Conservation (phyloP, 2,113 vertebrate species). For the Gadus macrocephalus region DNA sequence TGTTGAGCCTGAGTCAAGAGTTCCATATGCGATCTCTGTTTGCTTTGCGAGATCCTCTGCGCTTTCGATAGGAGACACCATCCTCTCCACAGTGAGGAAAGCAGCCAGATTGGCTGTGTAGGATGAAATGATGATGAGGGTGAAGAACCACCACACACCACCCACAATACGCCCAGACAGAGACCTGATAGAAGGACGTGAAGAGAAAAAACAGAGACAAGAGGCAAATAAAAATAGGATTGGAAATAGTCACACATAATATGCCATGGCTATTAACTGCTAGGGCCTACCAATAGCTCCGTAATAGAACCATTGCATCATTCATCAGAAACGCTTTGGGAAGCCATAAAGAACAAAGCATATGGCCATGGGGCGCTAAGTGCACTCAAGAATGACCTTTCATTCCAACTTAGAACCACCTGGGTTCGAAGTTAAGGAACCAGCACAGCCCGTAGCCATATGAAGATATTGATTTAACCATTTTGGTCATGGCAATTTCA, state of each 20-base stretch:
- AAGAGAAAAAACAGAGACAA: conserved; percentile 22
- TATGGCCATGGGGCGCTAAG: neutral
- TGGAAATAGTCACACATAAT: conserved; percentile 36
- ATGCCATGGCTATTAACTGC: conserved; percentile 30
- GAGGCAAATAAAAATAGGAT: conserved; percentile 26
- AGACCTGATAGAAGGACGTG: conserved; percentile 76
- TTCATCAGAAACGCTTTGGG: neutral
- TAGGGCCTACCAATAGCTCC: neutral
- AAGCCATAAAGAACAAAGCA: neutral
- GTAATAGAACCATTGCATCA: neutral
- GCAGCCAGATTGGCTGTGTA: conserved; percentile 99
- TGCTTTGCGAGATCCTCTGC: conserved; percentile 98
- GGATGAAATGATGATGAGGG: conserved; percentile 99
- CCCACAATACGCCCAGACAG: conserved; percentile 97
- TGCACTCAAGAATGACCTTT: conserved; percentile 3
- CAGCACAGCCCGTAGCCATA: neutral
- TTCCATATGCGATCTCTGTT: conserved; percentile 98
- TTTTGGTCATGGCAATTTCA: conserved; percentile 20
- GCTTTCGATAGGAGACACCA: conserved; percentile 99
- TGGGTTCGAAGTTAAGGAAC: conserved; percentile 21
- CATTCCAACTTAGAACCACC: conserved; percentile 7
- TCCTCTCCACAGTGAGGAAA: conserved; percentile 98
- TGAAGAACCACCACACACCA: conserved; percentile 99
- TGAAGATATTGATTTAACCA: conserved; percentile 26
- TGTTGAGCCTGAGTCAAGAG: conserved; percentile 97